phyloP scores from a whole-genome alignment of 2,113 vertebrate species.

The Sylvia atricapilla region DNA sequence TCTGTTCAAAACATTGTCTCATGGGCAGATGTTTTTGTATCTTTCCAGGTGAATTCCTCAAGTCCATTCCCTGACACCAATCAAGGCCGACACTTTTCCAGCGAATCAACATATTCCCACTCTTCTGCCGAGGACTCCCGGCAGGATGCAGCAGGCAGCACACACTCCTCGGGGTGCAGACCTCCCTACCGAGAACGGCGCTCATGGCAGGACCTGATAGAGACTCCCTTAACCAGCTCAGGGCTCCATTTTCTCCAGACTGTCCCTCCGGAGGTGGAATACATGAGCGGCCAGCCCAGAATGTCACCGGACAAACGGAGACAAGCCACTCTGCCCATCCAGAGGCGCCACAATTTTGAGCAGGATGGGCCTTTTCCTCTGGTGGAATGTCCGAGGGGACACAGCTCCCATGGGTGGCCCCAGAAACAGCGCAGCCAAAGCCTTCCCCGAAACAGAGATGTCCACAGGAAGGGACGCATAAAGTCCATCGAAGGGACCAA shows the following conservation, averaged over 20 bases:
- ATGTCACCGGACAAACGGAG: slow-evolving; percentile 81
- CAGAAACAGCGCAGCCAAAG: slow-evolving; percentile 89
- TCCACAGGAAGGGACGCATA: slow-evolving; percentile 30
- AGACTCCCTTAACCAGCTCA: slow-evolving; percentile 81
- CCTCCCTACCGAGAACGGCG: slow-evolving; percentile 80
- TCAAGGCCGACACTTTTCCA: slow-evolving; percentile 83
- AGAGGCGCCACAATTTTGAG: slow-evolving; percentile 78
- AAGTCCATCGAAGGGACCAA: slow-evolving; percentile 71
- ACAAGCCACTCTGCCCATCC: slow-evolving; percentile 81
- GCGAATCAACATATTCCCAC: slow-evolving; percentile 86
- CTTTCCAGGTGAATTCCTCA: slow-evolving; percentile 82
- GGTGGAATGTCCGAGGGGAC: slow-evolving; percentile 77
- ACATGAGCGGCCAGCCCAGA: slow-evolving; percentile 42
- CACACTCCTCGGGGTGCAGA: slow-evolving; percentile 78
- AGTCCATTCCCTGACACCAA: slow-evolving; percentile 87
- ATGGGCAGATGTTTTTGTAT: background rate
- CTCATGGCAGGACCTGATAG: slow-evolving; percentile 88
- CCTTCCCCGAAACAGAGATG: slow-evolving; percentile 84
- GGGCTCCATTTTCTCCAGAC: slow-evolving; percentile 91
- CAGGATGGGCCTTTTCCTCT: slow-evolving; percentile 89
- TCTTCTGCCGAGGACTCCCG: slow-evolving; percentile 82
- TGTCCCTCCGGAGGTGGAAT: slow-evolving; percentile 72
- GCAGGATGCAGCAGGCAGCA: slow-evolving; percentile 66
- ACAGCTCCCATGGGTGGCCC: slow-evolving; percentile 70
- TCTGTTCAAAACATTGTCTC: background rate